These are phyloP conservation scores for Triops longicaudatus DNA, from an alignment of 1,140 invertebrate genomes.

Conservation along the genomic window DNA sequence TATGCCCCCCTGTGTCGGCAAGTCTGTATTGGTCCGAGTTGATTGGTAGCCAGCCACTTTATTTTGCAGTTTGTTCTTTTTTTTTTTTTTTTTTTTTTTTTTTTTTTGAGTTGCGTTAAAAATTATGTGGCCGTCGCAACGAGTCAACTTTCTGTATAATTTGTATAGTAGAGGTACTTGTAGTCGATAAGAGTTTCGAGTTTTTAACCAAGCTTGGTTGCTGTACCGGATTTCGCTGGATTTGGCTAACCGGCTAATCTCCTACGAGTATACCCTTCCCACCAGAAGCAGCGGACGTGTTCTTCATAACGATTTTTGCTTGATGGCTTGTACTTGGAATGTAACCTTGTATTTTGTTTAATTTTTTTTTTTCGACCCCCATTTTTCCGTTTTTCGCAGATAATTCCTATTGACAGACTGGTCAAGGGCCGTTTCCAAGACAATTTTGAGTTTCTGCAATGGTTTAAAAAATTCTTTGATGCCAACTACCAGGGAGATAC, in stretches of 20 bases:
- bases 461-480: conserved; percentile 99
- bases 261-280: too few species aligned
- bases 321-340: conserved; percentile 18
- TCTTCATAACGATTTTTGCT: background rate
- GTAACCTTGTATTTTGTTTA: conserved; percentile 40
- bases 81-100: background rate
- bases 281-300: too few species aligned
- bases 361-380: too few species aligned
- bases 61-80: background rate
- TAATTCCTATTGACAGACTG: conserved; percentile 77
- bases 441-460: conserved; percentile 99
- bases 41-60: background rate
- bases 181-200: too few species aligned
- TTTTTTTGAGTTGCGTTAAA: background rate
- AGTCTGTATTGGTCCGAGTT: background rate
- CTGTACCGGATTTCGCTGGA: too few species aligned
- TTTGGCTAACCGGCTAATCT: too few species aligned
- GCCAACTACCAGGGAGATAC: conserved; percentile 86
- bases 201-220: too few species aligned
- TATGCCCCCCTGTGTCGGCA: background rate
- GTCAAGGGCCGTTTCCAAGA: conserved; percentile 94
- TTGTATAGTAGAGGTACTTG: too few species aligned
- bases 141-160: too few species aligned
- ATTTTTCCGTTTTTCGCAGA: conserved; percentile 52
- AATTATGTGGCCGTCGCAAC: background rate